Conservation (phyloP, 2,888 invertebrate species). For the Zhuqinia jingwanae region DNA sequence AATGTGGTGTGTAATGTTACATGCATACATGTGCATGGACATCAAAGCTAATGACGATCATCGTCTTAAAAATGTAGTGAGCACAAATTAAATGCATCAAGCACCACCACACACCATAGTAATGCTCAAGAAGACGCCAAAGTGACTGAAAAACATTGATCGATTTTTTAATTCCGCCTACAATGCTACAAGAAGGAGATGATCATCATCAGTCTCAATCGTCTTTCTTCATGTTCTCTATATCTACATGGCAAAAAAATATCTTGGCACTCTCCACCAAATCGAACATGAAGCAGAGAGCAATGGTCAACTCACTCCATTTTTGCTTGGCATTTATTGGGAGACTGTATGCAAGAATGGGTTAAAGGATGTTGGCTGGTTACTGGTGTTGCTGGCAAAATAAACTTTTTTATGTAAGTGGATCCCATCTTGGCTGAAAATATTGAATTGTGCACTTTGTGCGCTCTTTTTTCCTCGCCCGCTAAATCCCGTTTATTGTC, state of each 20-base stretch:
- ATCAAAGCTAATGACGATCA: neutral
- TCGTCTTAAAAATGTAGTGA: neutral
- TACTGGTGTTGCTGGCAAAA: neutral
- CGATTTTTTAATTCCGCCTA: slow-evolving; percentile 64
- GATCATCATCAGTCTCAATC: too few relatives aligned
- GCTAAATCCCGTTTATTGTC: too few relatives aligned
- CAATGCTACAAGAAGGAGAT: too few relatives aligned
- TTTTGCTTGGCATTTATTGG: too few relatives aligned
- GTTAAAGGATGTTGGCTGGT: neutral
- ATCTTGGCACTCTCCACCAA: slow-evolving; percentile 47
- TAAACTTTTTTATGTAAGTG: neutral
- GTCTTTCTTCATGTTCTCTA: too few relatives aligned
- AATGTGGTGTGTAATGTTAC: too few relatives aligned
- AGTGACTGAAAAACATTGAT: neutral
- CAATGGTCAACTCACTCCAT: too few relatives aligned
- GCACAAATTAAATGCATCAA: neutral
- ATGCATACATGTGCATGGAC: too few relatives aligned
- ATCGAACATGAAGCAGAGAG: slow-evolving; percentile 16
- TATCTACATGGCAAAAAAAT: slow-evolving; percentile 8
- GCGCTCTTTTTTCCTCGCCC: too few relatives aligned
- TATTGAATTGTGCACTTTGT: too few relatives aligned
- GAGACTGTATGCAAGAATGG: slow-evolving; percentile 1
- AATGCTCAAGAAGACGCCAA: neutral
- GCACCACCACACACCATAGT: too few relatives aligned
- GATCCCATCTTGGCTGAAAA: too few relatives aligned